phyloP scores from a whole-genome alignment of 2,797 vertebrate species.

The Heteromormyrus szaboi region DNA sequence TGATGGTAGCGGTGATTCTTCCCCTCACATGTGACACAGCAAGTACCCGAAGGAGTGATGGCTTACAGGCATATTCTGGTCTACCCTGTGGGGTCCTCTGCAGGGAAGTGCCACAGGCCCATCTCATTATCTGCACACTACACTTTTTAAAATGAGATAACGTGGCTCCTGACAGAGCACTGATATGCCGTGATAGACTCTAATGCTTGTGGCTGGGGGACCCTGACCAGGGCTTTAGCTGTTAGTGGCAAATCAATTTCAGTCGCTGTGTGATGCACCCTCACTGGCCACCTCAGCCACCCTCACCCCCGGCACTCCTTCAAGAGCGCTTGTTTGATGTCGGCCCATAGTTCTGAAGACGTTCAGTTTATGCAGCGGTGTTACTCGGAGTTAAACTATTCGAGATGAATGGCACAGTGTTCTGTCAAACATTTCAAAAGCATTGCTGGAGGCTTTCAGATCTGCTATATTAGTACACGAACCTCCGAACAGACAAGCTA shows the following conservation, averaged over 20 bases:
- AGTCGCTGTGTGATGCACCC: constrained; percentile 25
- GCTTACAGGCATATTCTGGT: constrained; percentile 40
- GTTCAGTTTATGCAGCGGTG: not conserved
- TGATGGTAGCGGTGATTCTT: not conserved
- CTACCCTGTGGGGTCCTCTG: constrained; percentile 31
- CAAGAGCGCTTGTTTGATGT: not conserved
- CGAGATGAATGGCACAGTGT: not conserved
- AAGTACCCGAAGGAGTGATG: not conserved
- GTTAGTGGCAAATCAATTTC: constrained; percentile 66
- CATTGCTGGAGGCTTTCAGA: not conserved
- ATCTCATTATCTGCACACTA: constrained; percentile 46
- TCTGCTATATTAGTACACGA: not conserved
- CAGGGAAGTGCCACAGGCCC: constrained; percentile 35
- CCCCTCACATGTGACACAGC: not conserved
- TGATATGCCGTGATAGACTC: constrained; percentile 64
- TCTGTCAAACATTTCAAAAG: not conserved
- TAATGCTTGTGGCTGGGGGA: constrained; percentile 59
- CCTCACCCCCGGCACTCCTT: not conserved
- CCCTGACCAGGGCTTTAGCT: constrained; percentile 52
- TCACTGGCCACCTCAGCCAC: constrained; percentile 9
- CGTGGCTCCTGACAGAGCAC: constrained; percentile 42
- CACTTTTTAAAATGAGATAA: constrained; percentile 45
- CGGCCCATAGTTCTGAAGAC: not conserved
- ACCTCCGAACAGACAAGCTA: not conserved
- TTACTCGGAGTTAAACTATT: not conserved